Conservation (phyloP, 2,113 vertebrate genomes). For the Corydoras maculifer region DNA sequence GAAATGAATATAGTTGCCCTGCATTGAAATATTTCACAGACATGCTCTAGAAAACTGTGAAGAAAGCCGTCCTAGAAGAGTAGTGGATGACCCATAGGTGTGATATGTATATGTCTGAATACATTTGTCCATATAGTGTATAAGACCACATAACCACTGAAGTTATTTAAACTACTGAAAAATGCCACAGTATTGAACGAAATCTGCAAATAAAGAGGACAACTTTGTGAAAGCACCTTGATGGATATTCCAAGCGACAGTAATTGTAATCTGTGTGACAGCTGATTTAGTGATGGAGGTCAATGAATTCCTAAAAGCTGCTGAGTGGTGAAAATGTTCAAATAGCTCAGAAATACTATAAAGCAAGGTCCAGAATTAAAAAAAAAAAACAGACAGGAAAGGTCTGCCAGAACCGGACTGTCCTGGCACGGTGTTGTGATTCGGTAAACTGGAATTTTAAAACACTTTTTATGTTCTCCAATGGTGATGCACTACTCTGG, state of each 20-base stretch:
- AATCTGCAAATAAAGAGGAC: background rate
- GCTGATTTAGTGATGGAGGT: constrained; percentile 15
- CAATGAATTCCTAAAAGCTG: constrained; percentile 21
- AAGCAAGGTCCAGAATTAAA: background rate
- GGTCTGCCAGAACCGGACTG: constrained; percentile 3
- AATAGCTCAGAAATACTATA: background rate
- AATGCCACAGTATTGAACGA: background rate
- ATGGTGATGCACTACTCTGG: too few species aligned
- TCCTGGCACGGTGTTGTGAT: background rate
- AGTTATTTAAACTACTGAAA: background rate
- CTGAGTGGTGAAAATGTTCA: constrained; percentile 23
- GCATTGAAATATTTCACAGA: too few species aligned
- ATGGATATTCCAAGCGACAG: background rate
- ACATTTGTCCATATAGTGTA: too few species aligned
- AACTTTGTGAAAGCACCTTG: background rate
- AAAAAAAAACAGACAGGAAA: constrained; percentile 8
- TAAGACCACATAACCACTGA: too few species aligned
- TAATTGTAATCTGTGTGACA: constrained; percentile 3
- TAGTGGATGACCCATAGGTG: too few species aligned
- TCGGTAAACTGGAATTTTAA: background rate
- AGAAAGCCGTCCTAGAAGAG: too few species aligned
- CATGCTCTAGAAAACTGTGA: too few species aligned
- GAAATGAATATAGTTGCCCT: too few species aligned
- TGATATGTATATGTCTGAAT: too few species aligned
- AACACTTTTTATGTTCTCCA: background rate